Evolutionary conservation across 2,888 invertebrate genomes (phyloP).

Genomic region (Sinopyrophorus schimmeli): DNA sequence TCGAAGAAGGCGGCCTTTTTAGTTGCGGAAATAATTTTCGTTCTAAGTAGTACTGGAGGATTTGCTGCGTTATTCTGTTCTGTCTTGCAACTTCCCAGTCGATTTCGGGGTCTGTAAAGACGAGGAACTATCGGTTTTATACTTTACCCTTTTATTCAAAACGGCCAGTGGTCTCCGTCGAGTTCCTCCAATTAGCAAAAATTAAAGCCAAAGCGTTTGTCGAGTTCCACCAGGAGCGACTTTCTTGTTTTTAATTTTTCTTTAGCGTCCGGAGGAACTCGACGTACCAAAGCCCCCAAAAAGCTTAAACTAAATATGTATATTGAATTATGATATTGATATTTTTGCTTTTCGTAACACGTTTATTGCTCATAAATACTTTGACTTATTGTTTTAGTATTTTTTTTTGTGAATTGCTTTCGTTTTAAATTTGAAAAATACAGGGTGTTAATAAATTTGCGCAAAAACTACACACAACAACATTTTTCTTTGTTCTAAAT

Average conservation of each 20-base stretch:
- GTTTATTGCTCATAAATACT: no score
- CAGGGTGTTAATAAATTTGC: no score
- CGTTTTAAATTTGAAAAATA: no score
- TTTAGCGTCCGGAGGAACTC: conserved; percentile 20
- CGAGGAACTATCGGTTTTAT: no score
- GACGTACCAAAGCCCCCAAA: conserved; percentile 20
- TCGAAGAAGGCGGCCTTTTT: conserved; percentile 52
- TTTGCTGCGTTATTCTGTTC: conserved; percentile 77
- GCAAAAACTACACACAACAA: no score
- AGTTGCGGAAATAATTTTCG: conserved; percentile 66
- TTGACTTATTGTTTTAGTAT: no score
- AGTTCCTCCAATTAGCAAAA: conserved; percentile 15
- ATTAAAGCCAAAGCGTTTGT: conserved; percentile 8
- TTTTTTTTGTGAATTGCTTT: no score
- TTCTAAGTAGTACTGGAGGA: conserved; percentile 73
- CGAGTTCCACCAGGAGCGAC: conserved; percentile 22
- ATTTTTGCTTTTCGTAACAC: no score
- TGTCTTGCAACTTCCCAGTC: conserved; percentile 68
- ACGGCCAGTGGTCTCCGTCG: conserved; percentile 7
- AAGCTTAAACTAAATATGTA: no score
- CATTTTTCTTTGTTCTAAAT: no score
- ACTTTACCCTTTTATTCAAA: no score
- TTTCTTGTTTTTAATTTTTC: conserved; percentile 1
- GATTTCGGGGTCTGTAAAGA: conserved; percentile 19
- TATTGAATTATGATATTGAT: no score